Base-by-base conservation (phyloP, 2,888 invertebrate species). In the Hydrotaea diabolus region DNA sequence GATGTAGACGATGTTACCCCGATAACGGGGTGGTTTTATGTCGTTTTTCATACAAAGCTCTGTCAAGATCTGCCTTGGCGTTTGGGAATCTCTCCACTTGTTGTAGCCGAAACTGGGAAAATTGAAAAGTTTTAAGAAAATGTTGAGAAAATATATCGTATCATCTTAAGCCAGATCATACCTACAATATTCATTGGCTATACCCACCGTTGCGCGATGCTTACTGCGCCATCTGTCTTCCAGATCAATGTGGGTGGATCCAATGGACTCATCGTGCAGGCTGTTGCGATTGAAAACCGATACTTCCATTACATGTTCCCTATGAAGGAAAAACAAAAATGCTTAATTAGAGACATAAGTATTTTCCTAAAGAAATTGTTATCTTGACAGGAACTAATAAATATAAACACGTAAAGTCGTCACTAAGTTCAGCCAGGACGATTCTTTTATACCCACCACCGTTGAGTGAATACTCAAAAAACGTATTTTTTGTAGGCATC, bases 141-240 rank as follows among this genome's bases (percentile, higher is more conserved):
- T 23, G 53, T 57, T n/a, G 1, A 5, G 13, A 66, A 39, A 73
- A 21, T 36, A 17, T 66, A 31, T 3, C 26, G 9, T 64, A n/a
- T n/a, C 36, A 36, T 9, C 9, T 39, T 39, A 39, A 9, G 1
- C 13, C 39, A 39, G 8, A 36, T 92, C 93, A 93, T 91, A 96
- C 96, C 93, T 92, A 77, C 94, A 94, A 89, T 96, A 98, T 88
- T 94, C 94, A 57, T 93, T 93, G 0, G 96, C 91, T 15, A 98
- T 91, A 0, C 98, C 98, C 88, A 97, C 96, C 2, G 94, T 94
- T 0, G 96, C 97, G 81, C 96, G 93, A 90, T 97, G 97, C 86
- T 94, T 94, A 19, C 95, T 95, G 90, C 96, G 97, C 90, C 96
- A 96, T 82, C 98, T 94, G 92, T 97, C 96, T 93, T 98, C 98